These are phyloP conservation scores for Panthera uncia DNA, from an alignment of 2,113 vertebrate genomes.

Conservation along the genomic window DNA sequence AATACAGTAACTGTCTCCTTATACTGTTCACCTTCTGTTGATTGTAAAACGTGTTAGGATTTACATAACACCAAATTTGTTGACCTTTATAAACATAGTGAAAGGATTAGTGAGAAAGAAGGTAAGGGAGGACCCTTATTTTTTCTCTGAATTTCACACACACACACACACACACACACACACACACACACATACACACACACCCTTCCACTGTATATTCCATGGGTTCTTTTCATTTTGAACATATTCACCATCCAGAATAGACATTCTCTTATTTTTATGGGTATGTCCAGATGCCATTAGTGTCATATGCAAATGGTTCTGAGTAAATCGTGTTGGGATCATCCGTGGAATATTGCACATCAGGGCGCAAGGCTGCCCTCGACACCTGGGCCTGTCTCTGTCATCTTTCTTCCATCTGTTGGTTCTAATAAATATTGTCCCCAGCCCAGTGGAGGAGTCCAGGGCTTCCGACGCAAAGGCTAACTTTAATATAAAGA, in stretches of 20 bases:
- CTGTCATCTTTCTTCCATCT: background rate
- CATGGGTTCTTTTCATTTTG: background rate
- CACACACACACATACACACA: no score
- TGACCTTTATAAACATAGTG: background rate
- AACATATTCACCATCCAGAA: background rate
- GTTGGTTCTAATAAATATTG: background rate
- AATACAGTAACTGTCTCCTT: no score
- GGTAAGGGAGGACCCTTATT: background rate
- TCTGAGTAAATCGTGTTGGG: background rate
- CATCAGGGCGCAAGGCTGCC: background rate
- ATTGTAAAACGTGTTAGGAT: background rate
- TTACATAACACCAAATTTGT: fast-evolving
- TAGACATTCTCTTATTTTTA: background rate
- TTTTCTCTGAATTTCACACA: background rate
- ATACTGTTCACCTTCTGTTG: background rate
- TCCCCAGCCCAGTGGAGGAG: background rate
- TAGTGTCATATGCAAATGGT: background rate
- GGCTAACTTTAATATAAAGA: background rate
- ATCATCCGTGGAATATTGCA: background rate
- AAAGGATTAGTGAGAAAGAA: background rate
- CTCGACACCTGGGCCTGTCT: background rate
- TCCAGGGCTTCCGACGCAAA: background rate
- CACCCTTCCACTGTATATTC: background rate
- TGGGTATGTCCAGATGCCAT: background rate
- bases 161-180: no score